A percentile compares a stretch with the other conserved stretches of the same genome.
Conservation (phyloP, 53 echinoderm and acorn worm species). For the Temnopleurus reevesii region DNA sequence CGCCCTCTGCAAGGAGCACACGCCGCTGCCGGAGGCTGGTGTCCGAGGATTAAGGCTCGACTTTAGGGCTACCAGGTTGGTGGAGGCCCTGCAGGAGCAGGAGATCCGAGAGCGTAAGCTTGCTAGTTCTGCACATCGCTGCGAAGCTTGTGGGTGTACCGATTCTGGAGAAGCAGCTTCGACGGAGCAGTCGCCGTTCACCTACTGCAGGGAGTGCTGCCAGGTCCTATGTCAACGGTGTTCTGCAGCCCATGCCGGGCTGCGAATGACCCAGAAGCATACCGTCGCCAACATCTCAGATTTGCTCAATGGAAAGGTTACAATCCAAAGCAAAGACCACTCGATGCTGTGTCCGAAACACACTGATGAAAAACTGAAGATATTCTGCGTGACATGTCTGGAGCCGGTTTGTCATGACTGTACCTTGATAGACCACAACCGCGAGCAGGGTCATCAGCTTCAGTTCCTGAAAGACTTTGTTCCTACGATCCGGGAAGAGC, state of each 20-base stretch:
- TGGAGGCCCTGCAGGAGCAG: conserved; percentile 27
- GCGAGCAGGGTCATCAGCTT: conserved; percentile 34
- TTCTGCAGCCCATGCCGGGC: conserved; percentile 26
- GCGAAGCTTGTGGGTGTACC: conserved; percentile 41
- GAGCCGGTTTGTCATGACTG: conserved; percentile 72
- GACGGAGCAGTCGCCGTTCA: conserved; percentile 15
- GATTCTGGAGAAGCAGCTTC: background rate
- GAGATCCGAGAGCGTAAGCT: conserved; percentile 25
- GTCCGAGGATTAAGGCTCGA: conserved; percentile 41
- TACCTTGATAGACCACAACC: conserved; percentile 66
- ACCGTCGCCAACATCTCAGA: conserved; percentile 48
- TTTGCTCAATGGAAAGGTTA: conserved; percentile 38
- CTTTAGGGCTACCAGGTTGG: conserved; percentile 35
- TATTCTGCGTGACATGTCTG: conserved; percentile 72
- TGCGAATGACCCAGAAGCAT: conserved; percentile 32
- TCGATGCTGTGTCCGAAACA: conserved; percentile 62
- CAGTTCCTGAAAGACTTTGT: conserved; percentile 48
- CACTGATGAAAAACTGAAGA: conserved; percentile 49
- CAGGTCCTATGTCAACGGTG: conserved; percentile 49
- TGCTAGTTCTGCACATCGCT: conserved; percentile 42
- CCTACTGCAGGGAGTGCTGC: conserved; percentile 52
- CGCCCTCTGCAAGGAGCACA: conserved; percentile 41
- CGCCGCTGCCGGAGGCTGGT: conserved; percentile 18
- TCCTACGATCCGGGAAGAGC: conserved; percentile 39
- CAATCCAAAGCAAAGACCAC: conserved; percentile 51